Evolutionary conservation across 2,888 invertebrate species (phyloP).

Genomic region (Cecidostiba fungosa): DNA sequence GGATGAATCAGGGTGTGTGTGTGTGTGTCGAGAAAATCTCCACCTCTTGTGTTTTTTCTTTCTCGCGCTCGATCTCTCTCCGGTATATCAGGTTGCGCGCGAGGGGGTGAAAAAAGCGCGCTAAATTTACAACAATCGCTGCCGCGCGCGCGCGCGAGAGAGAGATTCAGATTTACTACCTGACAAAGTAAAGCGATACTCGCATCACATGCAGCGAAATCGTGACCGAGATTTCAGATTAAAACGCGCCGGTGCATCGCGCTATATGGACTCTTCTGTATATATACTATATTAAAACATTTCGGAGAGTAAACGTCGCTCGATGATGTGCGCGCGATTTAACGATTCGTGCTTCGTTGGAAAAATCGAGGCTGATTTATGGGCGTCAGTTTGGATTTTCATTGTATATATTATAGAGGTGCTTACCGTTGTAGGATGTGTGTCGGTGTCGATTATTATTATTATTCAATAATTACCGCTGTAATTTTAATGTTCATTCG

Average conservation of each 20-base stretch:
- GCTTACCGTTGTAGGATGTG: conserved; percentile 7
- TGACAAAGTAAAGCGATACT: conserved; percentile 50
- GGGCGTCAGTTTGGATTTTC: neutral
- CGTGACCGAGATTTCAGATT: conserved; percentile 55
- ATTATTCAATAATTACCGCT: neutral
- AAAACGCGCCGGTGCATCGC: conserved; percentile 28
- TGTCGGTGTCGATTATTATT: neutral
- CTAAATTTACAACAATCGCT: conserved; percentile 60
- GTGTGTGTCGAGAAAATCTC: conserved; percentile 34
- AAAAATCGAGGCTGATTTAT: neutral
- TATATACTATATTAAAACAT: neutral
- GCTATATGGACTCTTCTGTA: neutral
- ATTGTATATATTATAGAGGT: neutral
- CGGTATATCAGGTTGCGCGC: conserved; percentile 20
- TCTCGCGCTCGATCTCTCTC: neutral
- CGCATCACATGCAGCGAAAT: neutral
- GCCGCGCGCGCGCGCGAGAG: neutral
- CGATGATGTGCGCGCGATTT: neutral
- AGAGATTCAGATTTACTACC: conserved; percentile 45
- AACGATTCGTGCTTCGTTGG: too few relatives aligned
- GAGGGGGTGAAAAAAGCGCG: conserved; percentile 15
- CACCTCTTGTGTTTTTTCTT: conserved; percentile 1
- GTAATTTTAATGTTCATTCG: neutral
- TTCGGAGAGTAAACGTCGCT: conserved; percentile 22
- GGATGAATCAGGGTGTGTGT: conserved; percentile 37